phyloP scores from a whole-genome alignment of 2,113 vertebrate species.

The Galeopterus variegatus region DNA sequence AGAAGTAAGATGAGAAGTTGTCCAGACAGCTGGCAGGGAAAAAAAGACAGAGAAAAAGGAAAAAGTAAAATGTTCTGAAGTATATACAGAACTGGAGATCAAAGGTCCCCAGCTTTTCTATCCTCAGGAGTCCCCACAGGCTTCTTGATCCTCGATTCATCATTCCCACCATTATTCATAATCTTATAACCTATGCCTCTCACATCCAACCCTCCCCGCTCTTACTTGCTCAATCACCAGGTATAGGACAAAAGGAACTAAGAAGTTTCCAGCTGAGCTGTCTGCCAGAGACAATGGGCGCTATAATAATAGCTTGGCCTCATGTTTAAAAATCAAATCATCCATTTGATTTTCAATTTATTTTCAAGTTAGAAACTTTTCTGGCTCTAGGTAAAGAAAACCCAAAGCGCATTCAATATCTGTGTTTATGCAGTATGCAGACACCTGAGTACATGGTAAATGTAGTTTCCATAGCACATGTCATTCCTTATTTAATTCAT shows the following conservation, averaged over 20 bases:
- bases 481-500: constrained; percentile 60
- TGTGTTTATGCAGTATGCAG: constrained; percentile 41
- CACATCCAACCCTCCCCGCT: background rate
- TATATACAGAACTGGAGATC: constrained; percentile 26
- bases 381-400: constrained; percentile 61
- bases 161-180: constrained; percentile 63
- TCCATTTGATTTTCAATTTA: constrained; percentile 71
- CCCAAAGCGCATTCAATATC: constrained; percentile 57
- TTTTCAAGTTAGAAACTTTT: constrained; percentile 78
- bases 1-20: constrained; percentile 66
- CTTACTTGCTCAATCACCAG: constrained; percentile 53
- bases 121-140: constrained; percentile 50
- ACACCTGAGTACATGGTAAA: constrained; percentile 64
- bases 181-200: constrained; percentile 45
- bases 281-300: constrained; percentile 61
- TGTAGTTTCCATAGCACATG: background rate
- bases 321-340: constrained; percentile 69
- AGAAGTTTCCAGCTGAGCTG: constrained; percentile 65
- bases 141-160: constrained; percentile 68
- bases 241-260: constrained; percentile 45
- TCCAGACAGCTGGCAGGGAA: constrained; percentile 48
- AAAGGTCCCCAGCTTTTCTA: constrained; percentile 65
- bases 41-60: background rate
- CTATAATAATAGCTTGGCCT: constrained; percentile 49
- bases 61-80: constrained; percentile 65